phyloP scores from a whole-genome alignment of 1,140 invertebrate genomes.

The Danaus melanippus region DNA sequence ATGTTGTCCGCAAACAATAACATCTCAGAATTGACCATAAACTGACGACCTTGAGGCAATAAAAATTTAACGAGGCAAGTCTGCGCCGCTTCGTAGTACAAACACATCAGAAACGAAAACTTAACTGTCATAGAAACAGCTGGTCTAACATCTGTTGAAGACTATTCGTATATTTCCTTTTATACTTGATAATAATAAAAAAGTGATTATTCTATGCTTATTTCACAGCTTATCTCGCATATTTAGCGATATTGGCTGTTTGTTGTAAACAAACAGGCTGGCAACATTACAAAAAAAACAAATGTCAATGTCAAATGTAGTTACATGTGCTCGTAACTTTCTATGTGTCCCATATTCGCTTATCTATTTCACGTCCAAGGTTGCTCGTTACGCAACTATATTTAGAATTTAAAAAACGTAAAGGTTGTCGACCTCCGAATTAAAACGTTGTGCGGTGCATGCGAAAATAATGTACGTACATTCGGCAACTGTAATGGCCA shows the following conservation, averaged over 20 bases:
- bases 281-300: slow-evolving; percentile 24
- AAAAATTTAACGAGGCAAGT: slow-evolving; percentile 72
- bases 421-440: slow-evolving; percentile 42
- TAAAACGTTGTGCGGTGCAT: slow-evolving; percentile 29
- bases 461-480: slow-evolving; percentile 14
- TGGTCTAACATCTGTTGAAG: slow-evolving; percentile 41
- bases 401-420: slow-evolving; percentile 40
- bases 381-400: slow-evolving; percentile 55
- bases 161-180: no score
- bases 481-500: slow-evolving; percentile 7
- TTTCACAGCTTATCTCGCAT: no score
- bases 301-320: slow-evolving; percentile 42
- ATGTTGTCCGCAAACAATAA: slow-evolving; percentile 65
- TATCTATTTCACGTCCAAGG: slow-evolving; percentile 48
- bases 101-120: slow-evolving; percentile 57
- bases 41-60: slow-evolving; percentile 71
- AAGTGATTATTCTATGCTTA: no score
- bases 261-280: slow-evolving; percentile 5
- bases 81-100: slow-evolving; percentile 50
- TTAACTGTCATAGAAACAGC: slow-evolving; percentile 68
- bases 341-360: slow-evolving; percentile 20
- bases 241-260: no score
- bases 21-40: slow-evolving; percentile 71
- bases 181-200: no score
- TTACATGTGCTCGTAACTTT: slow-evolving; percentile 14